These are phyloP conservation scores for Euproctis similis DNA, from an alignment of 2,888 invertebrate species.

Conservation along the genomic window DNA sequence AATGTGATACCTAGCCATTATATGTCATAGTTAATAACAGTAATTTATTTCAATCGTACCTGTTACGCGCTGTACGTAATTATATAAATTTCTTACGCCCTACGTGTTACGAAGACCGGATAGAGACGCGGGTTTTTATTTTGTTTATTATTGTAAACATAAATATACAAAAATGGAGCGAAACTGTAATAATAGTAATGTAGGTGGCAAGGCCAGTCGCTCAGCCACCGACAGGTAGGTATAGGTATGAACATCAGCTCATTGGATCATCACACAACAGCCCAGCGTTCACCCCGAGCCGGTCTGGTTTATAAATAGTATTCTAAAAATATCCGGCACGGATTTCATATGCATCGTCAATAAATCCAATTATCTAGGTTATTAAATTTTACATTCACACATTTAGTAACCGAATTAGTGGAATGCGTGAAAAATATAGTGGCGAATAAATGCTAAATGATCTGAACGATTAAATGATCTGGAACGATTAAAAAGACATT, in stretches of 20 bases:
- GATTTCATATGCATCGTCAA: constrained; percentile 57
- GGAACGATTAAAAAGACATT: no score
- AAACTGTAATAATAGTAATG: constrained; percentile 1
- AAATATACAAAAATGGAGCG: constrained; percentile 1
- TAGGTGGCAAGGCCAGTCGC: constrained; percentile 9
- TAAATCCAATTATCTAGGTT: constrained; percentile 11
- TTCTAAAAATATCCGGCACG: constrained; percentile 63
- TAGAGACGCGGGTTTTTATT: constrained; percentile 1
- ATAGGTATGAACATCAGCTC: constrained; percentile 27
- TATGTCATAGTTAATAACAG: constrained; percentile 2
- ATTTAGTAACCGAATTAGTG: background rate
- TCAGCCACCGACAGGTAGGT: no score
- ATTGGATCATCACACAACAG: constrained; percentile 48
- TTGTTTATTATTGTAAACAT: constrained; percentile 3
- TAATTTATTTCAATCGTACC: constrained; percentile 6
- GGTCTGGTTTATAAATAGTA: constrained; percentile 68
- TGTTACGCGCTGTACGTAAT: background rate
- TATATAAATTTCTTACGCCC: background rate
- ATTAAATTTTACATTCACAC: background rate
- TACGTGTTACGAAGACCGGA: background rate
- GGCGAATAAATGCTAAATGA: background rate
- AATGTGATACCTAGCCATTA: no score
- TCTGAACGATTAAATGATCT: no score
- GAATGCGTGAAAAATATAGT: no score
- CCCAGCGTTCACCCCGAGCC: constrained; percentile 44